Evolutionary conservation across 2,888 invertebrate genomes (phyloP).

Genomic region (Dasysyrphus tricinctus): DNA sequence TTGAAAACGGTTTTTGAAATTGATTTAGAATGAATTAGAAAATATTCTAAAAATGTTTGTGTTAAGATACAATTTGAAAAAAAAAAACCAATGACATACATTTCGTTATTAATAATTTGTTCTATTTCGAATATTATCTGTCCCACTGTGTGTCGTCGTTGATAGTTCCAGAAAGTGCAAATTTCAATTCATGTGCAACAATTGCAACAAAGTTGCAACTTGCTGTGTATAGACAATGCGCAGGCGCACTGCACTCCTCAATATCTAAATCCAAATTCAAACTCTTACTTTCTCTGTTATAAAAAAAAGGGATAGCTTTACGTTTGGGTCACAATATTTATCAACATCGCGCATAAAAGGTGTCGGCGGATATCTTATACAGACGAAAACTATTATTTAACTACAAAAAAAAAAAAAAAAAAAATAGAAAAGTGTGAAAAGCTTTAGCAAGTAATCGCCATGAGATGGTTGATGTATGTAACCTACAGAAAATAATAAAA

Average conservation of each 20-base stretch:
- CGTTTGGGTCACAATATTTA: constrained; percentile 24
- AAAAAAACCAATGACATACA: too few species aligned
- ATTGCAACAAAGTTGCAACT: constrained; percentile 34
- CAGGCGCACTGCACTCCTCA: constrained; percentile 10
- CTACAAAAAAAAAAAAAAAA: not conserved
- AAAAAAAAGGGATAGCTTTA: constrained; percentile 53
- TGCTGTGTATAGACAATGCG: not conserved
- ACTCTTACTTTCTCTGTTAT: constrained; percentile 67
- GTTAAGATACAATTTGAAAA: too few species aligned
- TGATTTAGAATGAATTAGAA: too few species aligned
- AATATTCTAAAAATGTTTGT: too few species aligned
- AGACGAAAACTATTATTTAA: constrained; percentile 30
- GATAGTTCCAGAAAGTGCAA: constrained; percentile 34
- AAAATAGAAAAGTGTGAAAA: constrained; percentile 66
- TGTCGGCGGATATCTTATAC: constrained; percentile 21
- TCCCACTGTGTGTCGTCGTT: not conserved
- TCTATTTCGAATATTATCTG: not conserved
- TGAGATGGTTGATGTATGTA: constrained; percentile 39
- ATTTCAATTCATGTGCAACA: constrained; percentile 13
- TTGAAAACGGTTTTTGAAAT: too few species aligned
- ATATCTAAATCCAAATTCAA: constrained; percentile 34
- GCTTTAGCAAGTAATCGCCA: constrained; percentile 51
- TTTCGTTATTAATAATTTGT: too few species aligned
- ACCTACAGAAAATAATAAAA: constrained; percentile 4
- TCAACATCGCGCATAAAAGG: constrained; percentile 33